Evolutionary conservation across 2,113 vertebrate genomes (phyloP), one percentile per base, ranked within the genome.

Genomic region (Stictonetta naevosa): DNA sequence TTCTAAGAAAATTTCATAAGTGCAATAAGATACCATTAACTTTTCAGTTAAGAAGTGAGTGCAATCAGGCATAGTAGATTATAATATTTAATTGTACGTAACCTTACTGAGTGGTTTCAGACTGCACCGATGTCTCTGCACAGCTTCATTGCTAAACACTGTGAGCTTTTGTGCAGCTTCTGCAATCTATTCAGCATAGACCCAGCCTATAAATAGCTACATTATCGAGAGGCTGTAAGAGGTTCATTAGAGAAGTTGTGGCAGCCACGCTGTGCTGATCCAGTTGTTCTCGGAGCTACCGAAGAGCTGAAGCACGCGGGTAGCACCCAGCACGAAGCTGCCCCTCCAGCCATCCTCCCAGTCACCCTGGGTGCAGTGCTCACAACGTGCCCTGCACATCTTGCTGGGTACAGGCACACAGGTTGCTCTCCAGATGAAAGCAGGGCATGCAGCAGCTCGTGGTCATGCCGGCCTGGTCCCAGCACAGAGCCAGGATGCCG

Each of bases 231-330:
- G 80, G 53, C 64, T 64, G 33, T 8, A 55, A 92, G 93, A 86
- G 42, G 76, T 75, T 97, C 93, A 82, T 93, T 94, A 95, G 76
- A 78, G 86, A 75, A 78, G 76, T 63, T 93, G 89, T 78, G 72
- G 83, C 85, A 81, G 83, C 60, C 68, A 72, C 5, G 1, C 56
- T 60, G 68, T 16, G 60, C 60, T 86, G 68, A 88, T 86, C 44
- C 0, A 34, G 82, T 15, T 55, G 40, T 40, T 10, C 73, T 93
- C 36, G 81, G 68, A 64, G 63, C 40, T 25, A 62, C 63, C 29
- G 3, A 58, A 48, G 63, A 26, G 42, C 44, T 93, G 55, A 85
- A 87, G 75, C 76, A 14, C 25, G 68, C 78, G 68, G 42, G 8
- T 64, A 52, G 78, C 56, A 5, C 52, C 31, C 5, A 53, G 50